Base-by-base conservation (phyloP, 2,797 vertebrate genomes). In the Neosilurus hyrtlii region DNA sequence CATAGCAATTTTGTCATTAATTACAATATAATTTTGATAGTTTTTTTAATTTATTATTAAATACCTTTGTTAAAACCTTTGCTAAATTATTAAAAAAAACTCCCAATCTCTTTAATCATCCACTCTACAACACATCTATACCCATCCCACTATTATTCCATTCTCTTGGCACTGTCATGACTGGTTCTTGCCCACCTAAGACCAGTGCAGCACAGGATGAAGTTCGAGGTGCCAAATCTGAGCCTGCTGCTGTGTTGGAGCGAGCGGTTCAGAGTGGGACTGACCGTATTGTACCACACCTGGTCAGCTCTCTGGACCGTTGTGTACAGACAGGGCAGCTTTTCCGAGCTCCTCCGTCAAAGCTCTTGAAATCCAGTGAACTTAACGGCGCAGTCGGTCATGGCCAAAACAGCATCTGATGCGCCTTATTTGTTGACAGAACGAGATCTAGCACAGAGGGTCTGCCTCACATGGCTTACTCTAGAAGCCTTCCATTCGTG, bases 381-480 rank as follows among this genome's bases (percentile, higher is more conserved):
- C 92, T 94, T 92, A 93, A 90, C 89, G 86, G 87, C 90, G 89
- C 86, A 87, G 90, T 88, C 84, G 90, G 89, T 89, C 82, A 78
- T 75, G 92, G 93, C 94, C 93, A 95, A 94, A 92, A 94, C 92
- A 93, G 93, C 94, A 94, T 95, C 93, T 95, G 93, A 94, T 92
- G 91, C 85, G 93, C 92, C 94, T 94, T 94, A 93, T 93, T 94
- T 94, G 93, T 95, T 95, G 92, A 93, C 93, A 90, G 91, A 92
- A 91, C 81, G 89, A 92, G 94, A 94, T 94, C 92, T 94, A 91
- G 84, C 90, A 90, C 92, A 91, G 92, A 93, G 93, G 93, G 92
- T 91, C 89, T 89, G 90, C 91, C 90, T 91, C 88, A 88, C 90
- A 79, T 88, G 91, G 92, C 92, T 94, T 93, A 94, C 75, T 87